Conservation (phyloP, 2,797 vertebrate genomes). For the Mormyrus proboscirostris region DNA sequence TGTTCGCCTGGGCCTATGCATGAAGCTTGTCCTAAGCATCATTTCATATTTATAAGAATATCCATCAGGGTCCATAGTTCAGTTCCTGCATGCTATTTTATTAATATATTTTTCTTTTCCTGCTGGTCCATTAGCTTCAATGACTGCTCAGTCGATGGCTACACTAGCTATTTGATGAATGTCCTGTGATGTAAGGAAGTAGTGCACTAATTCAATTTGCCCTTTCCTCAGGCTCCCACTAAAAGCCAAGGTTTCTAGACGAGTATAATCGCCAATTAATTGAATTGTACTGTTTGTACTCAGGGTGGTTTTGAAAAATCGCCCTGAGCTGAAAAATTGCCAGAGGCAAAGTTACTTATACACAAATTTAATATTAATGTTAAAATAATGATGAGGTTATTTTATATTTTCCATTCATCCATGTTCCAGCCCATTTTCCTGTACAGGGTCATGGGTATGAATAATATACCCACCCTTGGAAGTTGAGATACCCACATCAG, state of each 20-base stretch:
- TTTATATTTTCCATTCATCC: neutral
- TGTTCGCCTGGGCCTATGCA: neutral
- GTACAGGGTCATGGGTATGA: neutral
- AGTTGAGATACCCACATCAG: neutral
- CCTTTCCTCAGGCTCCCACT: neutral
- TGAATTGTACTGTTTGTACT: constrained; percentile 5
- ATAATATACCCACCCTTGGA: neutral
- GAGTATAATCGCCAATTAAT: neutral
- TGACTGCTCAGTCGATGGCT: neutral
- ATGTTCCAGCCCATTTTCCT: neutral
- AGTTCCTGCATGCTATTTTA: neutral
- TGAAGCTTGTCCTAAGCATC: neutral
- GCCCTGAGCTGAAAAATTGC: neutral
- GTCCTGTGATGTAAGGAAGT: constrained; percentile 8
- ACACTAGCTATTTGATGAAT: constrained; percentile 5
- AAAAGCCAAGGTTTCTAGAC: neutral
- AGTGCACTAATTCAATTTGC: neutral
- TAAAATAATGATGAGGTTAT: neutral
- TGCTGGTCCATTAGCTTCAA: neutral
- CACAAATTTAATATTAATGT: neutral
- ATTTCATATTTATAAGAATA: neutral
- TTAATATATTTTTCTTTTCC: neutral
- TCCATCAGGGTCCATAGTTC: neutral
- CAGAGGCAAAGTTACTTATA: neutral
- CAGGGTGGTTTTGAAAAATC: neutral